A percentile compares a stretch with the other conserved stretches of the same genome.
Evolutionary conservation across 2,797 vertebrate species (phyloP).

Genomic region (Amblyraja radiata): DNA sequence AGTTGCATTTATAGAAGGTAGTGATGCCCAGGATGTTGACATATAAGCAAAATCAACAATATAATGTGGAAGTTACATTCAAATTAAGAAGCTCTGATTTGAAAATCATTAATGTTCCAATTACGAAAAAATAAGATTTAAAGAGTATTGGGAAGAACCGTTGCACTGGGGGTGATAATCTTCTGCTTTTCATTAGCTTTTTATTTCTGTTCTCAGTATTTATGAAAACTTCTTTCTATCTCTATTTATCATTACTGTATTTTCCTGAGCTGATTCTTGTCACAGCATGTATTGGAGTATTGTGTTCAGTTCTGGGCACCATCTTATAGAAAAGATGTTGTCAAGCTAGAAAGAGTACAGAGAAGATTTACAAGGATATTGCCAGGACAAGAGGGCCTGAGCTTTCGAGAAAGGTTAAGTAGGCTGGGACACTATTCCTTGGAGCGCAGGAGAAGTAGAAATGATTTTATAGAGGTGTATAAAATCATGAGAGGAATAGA

Average conservation of each 20-base stretch:
- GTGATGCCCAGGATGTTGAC: neutral
- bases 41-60: no score
- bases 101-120: neutral
- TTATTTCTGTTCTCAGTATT: neutral
- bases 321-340: no score
- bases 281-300: neutral
- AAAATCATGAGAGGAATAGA: no score
- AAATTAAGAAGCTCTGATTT: neutral
- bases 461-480: no score
- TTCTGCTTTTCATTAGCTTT: neutral
- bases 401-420: no score
- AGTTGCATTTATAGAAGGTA: neutral
- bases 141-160: neutral
- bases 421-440: no score
- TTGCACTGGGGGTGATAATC: neutral
- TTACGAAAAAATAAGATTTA: neutral
- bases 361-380: no score
- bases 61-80: neutral
- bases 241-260: neutral
- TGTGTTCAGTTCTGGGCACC: no score
- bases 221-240: neutral
- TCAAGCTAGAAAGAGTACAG: no score
- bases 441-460: no score
- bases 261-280: neutral
- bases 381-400: no score